Evolutionary conservation across 2,113 vertebrate species (phyloP).

Genomic region (Oreochromis aureus): DNA sequence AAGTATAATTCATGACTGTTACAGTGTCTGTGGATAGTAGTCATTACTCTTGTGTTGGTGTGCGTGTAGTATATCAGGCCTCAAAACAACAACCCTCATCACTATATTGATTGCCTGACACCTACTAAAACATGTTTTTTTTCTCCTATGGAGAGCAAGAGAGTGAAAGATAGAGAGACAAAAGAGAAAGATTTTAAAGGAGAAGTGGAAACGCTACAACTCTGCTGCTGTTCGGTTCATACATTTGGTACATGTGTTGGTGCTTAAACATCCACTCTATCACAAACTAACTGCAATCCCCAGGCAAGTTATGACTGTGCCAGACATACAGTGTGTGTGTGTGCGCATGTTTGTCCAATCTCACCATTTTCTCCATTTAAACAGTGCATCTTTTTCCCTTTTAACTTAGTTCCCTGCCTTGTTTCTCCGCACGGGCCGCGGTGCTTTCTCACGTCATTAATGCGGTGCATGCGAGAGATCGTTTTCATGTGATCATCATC

Average conservation of each 20-base stretch:
- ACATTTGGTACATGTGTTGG: not conserved
- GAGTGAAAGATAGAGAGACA: not conserved
- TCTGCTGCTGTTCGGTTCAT: not conserved
- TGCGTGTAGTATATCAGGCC: conserved; percentile 48
- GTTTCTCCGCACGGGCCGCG: not conserved
- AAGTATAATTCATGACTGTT: conserved; percentile 68
- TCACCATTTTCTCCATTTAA: not conserved
- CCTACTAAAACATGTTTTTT: conserved; percentile 30
- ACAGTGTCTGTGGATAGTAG: conserved; percentile 58
- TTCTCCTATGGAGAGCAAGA: not conserved
- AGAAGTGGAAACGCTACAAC: not conserved
- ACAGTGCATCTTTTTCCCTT: not conserved
- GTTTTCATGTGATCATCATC: conserved; percentile 44
- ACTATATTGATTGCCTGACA: conserved; percentile 64
- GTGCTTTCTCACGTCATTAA: not conserved
- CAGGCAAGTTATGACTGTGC: not conserved
- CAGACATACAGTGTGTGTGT: not conserved
- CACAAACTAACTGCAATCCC: not conserved
- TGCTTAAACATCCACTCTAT: not conserved
- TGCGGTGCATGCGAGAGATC: conserved; percentile 23
- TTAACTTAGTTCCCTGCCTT: not conserved
- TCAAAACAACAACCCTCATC: conserved; percentile 68
- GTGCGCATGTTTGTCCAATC: not conserved
- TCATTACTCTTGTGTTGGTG: conserved; percentile 67
- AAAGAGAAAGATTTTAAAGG: not conserved